Evolutionary conservation across 2,888 invertebrate genomes (phyloP), one percentile per base, ranked within the genome.

Genomic region (Diaperis boleti): DNA sequence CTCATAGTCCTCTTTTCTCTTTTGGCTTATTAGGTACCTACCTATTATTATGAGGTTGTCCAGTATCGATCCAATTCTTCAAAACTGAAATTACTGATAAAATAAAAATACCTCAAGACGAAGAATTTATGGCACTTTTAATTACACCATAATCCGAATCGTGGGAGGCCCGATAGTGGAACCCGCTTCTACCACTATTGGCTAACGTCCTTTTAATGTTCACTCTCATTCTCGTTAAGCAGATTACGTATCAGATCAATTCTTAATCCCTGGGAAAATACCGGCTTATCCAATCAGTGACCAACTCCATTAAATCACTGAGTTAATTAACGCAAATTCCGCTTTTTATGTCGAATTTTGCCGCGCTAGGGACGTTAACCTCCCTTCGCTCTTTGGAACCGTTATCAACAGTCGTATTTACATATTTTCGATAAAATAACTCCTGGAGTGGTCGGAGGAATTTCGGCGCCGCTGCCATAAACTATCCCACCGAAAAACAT

Each of bases 371-470:
- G 35, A 5, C 49, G 8, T 49, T 49, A 31, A 49, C 49, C 49
- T 49, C 35, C 35, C 49, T 20, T 35, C 49, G 49, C 33, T 35
- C 49, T 49, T 49, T 49, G 49, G 35, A 49, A 20, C 49, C 13
- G 35, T 49, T 49, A 49, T 49, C 49, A 7, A 20, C 11, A 2
- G 35, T 14, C 6, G 17, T 49, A 35, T 49, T 49, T 49, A 49
- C 49, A 49, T 49, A 17, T 20, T 11, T 31, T 1, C 7, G 49
- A 49, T 49, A 49, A 49, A 17, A 10, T n/a, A 13, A 17, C 4
- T 33, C 20, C 10, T 45, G 15, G 49, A 49, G 49, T 17, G 35
- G 33, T 35, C 7, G 11, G 18, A 8, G 18, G n/a, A 17, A 49
- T 35, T 49, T 14, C 14, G 39, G 39, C 39, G 14, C 39, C 35